Evolutionary conservation across 2,888 invertebrate species (phyloP).

Genomic region (Hecatera dysodea): DNA sequence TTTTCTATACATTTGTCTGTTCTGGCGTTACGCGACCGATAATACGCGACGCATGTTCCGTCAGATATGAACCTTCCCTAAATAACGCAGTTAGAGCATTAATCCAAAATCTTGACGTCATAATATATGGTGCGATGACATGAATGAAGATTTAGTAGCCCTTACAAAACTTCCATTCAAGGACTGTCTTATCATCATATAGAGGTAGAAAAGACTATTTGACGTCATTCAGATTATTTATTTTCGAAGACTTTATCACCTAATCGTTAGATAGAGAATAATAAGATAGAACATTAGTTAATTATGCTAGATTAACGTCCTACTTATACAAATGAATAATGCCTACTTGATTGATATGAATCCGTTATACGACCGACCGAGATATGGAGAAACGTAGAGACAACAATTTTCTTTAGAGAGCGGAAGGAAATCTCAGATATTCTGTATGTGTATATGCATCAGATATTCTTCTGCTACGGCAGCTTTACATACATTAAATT

Average conservation of each 20-base stretch:
- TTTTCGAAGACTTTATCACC: conserved; percentile 21
- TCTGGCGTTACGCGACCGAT: too few species aligned
- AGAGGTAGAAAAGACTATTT: conserved; percentile 17
- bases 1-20: too few species aligned
- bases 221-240: conserved; percentile 37
- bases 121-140: too few species aligned
- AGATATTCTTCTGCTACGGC: background rate
- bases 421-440: background rate
- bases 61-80: too few species aligned
- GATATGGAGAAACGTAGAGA: background rate
- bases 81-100: too few species aligned
- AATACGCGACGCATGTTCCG: too few species aligned
- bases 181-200: background rate
- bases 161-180: conserved; percentile 2
- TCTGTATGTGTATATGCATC: background rate
- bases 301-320: conserved; percentile 17
- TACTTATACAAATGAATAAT: conserved; percentile 8
- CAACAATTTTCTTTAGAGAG: background rate
- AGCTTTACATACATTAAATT: too few species aligned
- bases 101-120: too few species aligned
- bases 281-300: conserved; percentile 25
- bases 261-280: conserved; percentile 25
- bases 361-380: background rate
- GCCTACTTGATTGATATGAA: conserved; percentile 12
- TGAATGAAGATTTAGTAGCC: too few species aligned